Conservation (phyloP, 1,140 invertebrate genomes). For the Nephila pilipes region DNA sequence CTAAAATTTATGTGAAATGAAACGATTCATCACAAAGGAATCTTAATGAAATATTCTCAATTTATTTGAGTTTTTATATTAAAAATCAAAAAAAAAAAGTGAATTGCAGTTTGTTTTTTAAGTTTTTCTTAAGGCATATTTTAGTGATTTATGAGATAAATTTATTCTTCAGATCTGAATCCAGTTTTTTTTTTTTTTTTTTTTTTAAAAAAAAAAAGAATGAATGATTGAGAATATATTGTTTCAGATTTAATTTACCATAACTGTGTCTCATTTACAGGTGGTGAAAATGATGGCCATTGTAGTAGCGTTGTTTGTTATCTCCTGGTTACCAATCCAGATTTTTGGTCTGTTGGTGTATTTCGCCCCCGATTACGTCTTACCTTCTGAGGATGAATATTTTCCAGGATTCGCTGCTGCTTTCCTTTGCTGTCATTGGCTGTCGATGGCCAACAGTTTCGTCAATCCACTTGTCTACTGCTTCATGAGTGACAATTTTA, state of each 20-base stretch:
- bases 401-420: constrained; percentile 79
- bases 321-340: constrained; percentile 84
- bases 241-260: background rate
- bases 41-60: too few species aligned
- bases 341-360: constrained; percentile 80
- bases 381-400: constrained; percentile 79
- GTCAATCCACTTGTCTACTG: constrained; percentile 95
- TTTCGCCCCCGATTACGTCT: constrained; percentile 78
- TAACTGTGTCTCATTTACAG: constrained; percentile 78
- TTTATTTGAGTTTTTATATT: too few species aligned
- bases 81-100: too few species aligned
- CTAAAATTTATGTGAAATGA: too few species aligned
- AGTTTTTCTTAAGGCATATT: too few species aligned
- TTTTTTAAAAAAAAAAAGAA: too few species aligned
- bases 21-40: too few species aligned
- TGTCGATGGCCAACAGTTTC: constrained; percentile 88
- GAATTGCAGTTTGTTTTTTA: too few species aligned
- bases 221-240: too few species aligned
- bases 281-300: constrained; percentile 84
- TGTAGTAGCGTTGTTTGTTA: constrained; percentile 83
- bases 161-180: background rate
- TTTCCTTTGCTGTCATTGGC: constrained; percentile 83
- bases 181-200: too few species aligned
- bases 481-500: constrained; percentile 92
- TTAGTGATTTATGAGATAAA: background rate